These are phyloP conservation scores for Dipodomys stephensi DNA, from an alignment of 2,113 vertebrate genomes.

Conservation along the genomic window DNA sequence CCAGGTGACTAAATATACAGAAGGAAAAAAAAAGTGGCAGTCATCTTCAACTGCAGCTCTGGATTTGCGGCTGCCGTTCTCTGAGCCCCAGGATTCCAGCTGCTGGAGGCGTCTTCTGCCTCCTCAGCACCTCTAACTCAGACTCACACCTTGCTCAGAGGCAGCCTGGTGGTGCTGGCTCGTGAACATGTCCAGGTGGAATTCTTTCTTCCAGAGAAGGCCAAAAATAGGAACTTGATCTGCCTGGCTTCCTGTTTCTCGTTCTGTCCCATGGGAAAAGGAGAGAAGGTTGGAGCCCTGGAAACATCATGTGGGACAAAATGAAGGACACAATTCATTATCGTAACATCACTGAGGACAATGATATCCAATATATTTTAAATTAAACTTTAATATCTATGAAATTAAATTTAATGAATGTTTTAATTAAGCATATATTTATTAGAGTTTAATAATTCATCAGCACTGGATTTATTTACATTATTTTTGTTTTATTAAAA, in stretches of 20 bases:
- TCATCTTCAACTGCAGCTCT: background rate
- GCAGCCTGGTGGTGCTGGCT: background rate
- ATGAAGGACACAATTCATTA: conserved; percentile 17
- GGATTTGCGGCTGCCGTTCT: background rate
- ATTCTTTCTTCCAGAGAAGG: conserved; percentile 35
- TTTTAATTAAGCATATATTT: conserved; percentile 23
- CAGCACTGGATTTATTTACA: conserved; percentile 6
- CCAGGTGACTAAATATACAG: background rate
- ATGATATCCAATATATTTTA: conserved; percentile 2
- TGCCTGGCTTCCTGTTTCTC: conserved; percentile 28
- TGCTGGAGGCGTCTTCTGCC: background rate
- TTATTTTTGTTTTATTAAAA: conserved; percentile 43
- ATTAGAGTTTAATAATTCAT: conserved; percentile 31
- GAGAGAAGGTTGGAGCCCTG: background rate
- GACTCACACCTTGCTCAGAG: conserved; percentile 4
- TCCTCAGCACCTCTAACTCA: background rate
- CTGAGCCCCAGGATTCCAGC: background rate
- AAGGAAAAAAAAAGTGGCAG: background rate
- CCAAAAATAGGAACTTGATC: background rate
- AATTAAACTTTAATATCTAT: conserved; percentile 44
- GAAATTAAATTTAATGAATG: conserved; percentile 34
- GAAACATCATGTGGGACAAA: background rate
- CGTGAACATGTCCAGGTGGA: background rate
- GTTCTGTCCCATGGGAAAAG: conserved; percentile 34
- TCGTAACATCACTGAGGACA: background rate